Percentiles rank a stretch among this genome's conserved stretches.
Evolutionary conservation across 2,113 vertebrate genomes (phyloP).

Genomic region (Syrrhaptes paradoxus): DNA sequence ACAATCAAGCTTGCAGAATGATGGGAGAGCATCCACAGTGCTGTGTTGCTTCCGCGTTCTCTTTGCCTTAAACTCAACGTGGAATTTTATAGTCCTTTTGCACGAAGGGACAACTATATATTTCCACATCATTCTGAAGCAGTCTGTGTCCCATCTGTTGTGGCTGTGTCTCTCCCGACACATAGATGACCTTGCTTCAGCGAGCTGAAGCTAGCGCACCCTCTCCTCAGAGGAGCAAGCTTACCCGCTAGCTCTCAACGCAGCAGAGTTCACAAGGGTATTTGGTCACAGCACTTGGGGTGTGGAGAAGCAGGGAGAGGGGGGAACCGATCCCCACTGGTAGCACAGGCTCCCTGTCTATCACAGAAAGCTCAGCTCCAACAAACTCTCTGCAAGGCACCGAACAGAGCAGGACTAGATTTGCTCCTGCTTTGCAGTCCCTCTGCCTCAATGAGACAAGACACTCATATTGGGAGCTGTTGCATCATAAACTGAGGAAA

Average conservation of each 20-base stretch:
- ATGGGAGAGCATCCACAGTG: background rate
- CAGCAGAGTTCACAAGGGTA: rapidly evolving
- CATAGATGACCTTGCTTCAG: background rate
- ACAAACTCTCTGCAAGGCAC: background rate
- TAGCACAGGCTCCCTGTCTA: background rate
- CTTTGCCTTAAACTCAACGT: constrained; percentile 11
- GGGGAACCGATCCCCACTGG: background rate
- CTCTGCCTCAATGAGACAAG: background rate
- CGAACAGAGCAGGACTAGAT: background rate
- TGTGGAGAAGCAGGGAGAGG: background rate
- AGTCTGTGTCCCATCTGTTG: background rate
- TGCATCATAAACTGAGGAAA: background rate
- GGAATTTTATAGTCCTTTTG: constrained; percentile 6
- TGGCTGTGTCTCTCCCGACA: background rate
- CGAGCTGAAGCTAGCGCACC: background rate
- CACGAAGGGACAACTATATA: background rate
- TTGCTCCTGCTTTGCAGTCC: background rate
- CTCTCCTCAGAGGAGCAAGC: background rate
- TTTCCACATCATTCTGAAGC: background rate
- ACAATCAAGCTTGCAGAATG: background rate
- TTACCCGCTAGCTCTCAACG: background rate
- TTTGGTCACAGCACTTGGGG: rapidly evolving
- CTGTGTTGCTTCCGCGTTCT: background rate
- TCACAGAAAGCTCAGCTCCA: background rate
- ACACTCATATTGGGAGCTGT: background rate